Base-by-base conservation (phyloP, 2,797 vertebrate species). In the Hypotaenidia okinawae region DNA sequence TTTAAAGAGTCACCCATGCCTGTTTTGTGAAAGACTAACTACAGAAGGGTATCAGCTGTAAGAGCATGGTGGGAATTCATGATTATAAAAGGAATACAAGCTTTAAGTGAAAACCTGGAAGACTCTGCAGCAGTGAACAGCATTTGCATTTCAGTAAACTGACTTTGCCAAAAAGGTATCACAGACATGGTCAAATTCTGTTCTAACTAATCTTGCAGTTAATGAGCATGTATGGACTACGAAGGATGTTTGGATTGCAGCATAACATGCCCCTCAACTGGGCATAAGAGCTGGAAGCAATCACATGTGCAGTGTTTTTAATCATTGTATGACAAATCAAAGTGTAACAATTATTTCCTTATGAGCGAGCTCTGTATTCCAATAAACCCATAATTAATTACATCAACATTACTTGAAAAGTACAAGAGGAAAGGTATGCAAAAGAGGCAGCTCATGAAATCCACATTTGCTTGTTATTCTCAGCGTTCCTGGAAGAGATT, bases 141-240 rank as follows among this genome's bases (percentile, higher is more conserved):
- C 19, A 76, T 85, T 83, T 94, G 32, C 13, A 93, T 72, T 95
- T 87, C 7, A 2, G 64, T 51, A 88, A 84, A 86, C 11, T 74
- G 72, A 51, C 35, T 22, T 43, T 75, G 13, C 45, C 54, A 43
- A 62, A 90, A 83, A 64, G 32, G 5, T 83, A 49, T 5, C 27
- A 89, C 64, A 92, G 62, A 89, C 78, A 95, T 78, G 72, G 72
- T 51, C 32, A 92, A 80, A 67, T 77, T 81, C 75, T 89, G 12
- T 41, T 85, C 54, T 80, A 73, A 87, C 45, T 84, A 66, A 81
- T 89, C 39, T 45, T 87, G 41, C 30, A 83, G 32, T 58, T 83
- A 85, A 85, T 72, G 47, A 93, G 59, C 25, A 84, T 41, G 11
- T 41, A 79, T 54, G 49, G 58, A 59, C 61, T 82, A n/a, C 39